Percentiles rank a stretch among this genome's conserved stretches.
phyloP scores from a whole-genome alignment of 2,888 invertebrate genomes.

The Cosmorhoe ocellata region DNA sequence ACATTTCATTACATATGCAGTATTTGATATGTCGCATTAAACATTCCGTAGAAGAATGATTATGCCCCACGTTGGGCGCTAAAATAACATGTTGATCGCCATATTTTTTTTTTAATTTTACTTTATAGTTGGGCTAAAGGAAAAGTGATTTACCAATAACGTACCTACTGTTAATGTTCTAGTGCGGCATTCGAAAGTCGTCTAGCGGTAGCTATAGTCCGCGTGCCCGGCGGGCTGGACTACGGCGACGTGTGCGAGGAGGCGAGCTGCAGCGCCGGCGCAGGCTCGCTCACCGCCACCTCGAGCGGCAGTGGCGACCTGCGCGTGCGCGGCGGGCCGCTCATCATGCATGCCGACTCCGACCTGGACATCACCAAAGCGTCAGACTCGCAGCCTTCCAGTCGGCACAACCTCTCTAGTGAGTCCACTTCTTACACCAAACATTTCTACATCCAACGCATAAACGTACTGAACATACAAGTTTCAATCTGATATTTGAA shows the following conservation, averaged over 20 bases:
- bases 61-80: too few species aligned
- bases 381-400: slow-evolving; percentile 51
- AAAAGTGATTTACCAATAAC: too few species aligned
- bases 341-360: slow-evolving; percentile 87
- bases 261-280: slow-evolving; percentile 68
- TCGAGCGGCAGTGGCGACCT: slow-evolving; percentile 68
- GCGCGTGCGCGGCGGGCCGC: slow-evolving; percentile 59
- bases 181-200: slow-evolving; percentile 97
- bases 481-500: too few species aligned
- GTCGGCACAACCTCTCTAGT: slow-evolving; percentile 60
- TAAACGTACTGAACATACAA: too few species aligned
- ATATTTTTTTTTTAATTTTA: too few species aligned
- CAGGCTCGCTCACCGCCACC: slow-evolving; percentile 66
- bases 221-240: slow-evolving; percentile 93
- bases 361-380: slow-evolving; percentile 84
- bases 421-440: slow-evolving; percentile 30
- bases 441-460: too few species aligned
- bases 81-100: too few species aligned
- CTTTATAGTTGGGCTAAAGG: too few species aligned
- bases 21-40: too few species aligned
- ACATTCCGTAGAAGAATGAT: too few species aligned
- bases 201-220: slow-evolving; percentile 93
- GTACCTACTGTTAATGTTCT: slow-evolving; percentile 15
- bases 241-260: slow-evolving; percentile 82
- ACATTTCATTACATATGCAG: too few species aligned